These are phyloP conservation scores for Mionectes olivaceus DNA, from an alignment of 2,797 vertebrate species.

Conservation along the genomic window DNA sequence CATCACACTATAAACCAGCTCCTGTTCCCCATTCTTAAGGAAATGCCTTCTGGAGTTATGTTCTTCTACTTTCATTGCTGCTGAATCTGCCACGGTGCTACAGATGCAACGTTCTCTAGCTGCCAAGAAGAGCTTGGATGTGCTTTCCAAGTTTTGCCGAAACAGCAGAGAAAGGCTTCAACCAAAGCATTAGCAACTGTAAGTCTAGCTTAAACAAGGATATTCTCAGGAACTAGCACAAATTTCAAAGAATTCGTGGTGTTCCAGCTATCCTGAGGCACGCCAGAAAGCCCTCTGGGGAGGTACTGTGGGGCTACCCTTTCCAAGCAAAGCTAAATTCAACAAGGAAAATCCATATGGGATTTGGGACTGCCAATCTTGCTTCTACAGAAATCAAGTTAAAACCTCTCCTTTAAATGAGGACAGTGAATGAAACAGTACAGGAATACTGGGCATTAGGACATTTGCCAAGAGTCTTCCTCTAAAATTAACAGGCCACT, in stretches of 20 bases:
- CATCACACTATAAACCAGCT: background rate
- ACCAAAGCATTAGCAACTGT: background rate
- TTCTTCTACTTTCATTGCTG: background rate
- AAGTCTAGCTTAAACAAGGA: background rate
- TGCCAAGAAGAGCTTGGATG: background rate
- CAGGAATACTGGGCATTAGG: background rate
- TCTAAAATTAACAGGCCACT: background rate
- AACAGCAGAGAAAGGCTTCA: background rate
- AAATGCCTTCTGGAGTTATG: background rate
- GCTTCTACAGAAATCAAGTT: background rate
- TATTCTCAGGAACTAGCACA: background rate
- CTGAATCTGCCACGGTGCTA: background rate
- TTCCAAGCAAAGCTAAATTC: background rate
- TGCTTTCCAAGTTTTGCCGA: background rate
- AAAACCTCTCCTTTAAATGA: background rate
- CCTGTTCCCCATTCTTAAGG: background rate
- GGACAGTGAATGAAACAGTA: background rate
- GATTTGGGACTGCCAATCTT: background rate
- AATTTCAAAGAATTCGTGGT: background rate
- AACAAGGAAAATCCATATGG: accelerated
- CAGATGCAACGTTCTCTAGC: background rate
- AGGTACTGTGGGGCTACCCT: background rate
- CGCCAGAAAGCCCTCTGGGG: background rate
- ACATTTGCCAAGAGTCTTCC: background rate
- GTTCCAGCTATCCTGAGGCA: background rate